Evolutionary conservation across 1,140 invertebrate genomes (phyloP).

Genomic region (Thalassaphorura encarpata): DNA sequence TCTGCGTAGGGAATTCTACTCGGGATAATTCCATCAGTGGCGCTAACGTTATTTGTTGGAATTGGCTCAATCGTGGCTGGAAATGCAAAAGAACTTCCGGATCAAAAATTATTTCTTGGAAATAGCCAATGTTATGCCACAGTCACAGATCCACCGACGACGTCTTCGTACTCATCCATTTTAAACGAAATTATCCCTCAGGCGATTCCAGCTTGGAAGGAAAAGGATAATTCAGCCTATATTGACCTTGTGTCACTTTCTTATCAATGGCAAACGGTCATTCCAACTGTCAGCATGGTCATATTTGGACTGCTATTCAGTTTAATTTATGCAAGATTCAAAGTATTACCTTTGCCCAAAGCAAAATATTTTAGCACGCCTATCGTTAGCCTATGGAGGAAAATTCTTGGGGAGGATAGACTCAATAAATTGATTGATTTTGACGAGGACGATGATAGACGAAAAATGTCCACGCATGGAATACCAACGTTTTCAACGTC

Average conservation of each 20-base stretch:
- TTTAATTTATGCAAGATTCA: neutral
- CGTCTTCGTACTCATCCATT: neutral
- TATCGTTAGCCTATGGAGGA: constrained; percentile 9
- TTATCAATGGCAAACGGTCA: constrained; percentile 2
- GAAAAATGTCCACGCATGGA: no score
- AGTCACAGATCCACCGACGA: neutral
- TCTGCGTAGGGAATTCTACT: neutral
- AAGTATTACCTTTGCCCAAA: constrained; percentile 3
- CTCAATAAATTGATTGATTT: constrained; percentile 13
- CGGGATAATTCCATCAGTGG: neutral
- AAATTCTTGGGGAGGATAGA: constrained; percentile 5
- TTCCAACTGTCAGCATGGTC: neutral
- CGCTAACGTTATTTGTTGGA: constrained; percentile 2
- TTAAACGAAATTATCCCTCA: neutral
- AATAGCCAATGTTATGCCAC: constrained; percentile 3
- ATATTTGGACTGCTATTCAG: constrained; percentile 19
- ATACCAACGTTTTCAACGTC: no score
- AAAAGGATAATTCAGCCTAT: constrained; percentile 14
- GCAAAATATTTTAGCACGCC: constrained; percentile 4
- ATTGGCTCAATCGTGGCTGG: constrained; percentile 21
- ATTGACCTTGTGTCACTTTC: constrained; percentile 13
- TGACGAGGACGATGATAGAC: constrained; percentile 6
- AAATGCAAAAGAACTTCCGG: constrained; percentile 11
- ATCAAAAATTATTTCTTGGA: constrained; percentile 16
- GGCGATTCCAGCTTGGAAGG: constrained; percentile 25